Percentiles rank a stretch among this genome's conserved stretches.
Evolutionary conservation across 37 sponge, comb jelly and placozoan genomes (phyloP).

Genomic region (Corticium candelabrum): DNA sequence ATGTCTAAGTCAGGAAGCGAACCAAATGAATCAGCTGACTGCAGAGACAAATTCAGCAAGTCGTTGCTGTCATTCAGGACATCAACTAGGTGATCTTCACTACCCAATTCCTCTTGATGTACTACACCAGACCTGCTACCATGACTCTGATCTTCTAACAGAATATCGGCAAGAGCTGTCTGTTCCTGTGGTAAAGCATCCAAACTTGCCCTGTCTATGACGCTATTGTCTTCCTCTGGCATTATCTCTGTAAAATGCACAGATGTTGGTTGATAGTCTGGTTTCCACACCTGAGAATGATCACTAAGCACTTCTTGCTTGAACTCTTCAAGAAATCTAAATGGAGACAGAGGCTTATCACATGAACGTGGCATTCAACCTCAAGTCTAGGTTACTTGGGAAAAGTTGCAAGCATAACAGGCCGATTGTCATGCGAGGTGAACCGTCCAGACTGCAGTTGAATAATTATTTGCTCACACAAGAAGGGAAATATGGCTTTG

Average conservation of each 20-base stretch:
- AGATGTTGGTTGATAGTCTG: not conserved
- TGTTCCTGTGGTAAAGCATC: not conserved
- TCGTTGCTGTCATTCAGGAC: not conserved
- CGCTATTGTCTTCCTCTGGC: too few relatives aligned
- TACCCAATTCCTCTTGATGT: not conserved
- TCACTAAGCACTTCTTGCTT: not conserved
- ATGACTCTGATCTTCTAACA: not conserved
- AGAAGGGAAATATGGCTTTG: constrained; percentile 51
- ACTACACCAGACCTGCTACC: not conserved
- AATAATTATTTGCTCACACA: constrained; percentile 70
- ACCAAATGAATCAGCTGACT: not conserved
- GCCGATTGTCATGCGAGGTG: constrained; percentile 49
- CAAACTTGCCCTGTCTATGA: not conserved
- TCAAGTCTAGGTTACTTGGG: too few relatives aligned
- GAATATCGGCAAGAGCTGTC: not conserved
- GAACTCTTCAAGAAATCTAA: not conserved
- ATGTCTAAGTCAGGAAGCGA: too few relatives aligned
- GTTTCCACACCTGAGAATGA: not conserved
- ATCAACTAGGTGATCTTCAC: not conserved
- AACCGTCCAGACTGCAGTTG: constrained; percentile 54
- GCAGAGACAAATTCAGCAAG: not conserved
- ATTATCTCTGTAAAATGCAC: not conserved
- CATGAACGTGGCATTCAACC: too few relatives aligned
- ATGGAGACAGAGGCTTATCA: too few relatives aligned
- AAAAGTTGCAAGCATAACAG: constrained; percentile 47